Percentiles rank a stretch among this genome's conserved stretches.
Evolutionary conservation across 2,113 vertebrate species (phyloP).

Genomic region (Oncorhynchus masou): DNA sequence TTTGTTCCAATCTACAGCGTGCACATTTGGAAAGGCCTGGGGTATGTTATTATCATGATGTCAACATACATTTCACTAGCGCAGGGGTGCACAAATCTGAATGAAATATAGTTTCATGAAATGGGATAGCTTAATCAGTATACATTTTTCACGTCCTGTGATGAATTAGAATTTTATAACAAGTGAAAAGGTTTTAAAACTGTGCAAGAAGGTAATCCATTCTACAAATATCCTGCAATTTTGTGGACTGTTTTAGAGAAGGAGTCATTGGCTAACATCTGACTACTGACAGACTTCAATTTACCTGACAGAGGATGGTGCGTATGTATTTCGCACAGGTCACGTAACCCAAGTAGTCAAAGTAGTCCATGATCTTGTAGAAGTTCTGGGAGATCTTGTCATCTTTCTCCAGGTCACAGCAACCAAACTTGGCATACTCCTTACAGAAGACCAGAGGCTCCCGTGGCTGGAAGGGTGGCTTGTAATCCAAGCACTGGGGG

Average conservation of each 20-base stretch:
- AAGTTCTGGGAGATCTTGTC: slow-evolving; percentile 62
- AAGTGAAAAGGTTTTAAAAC: too few species aligned
- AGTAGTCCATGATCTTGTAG: slow-evolving; percentile 71
- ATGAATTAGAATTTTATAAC: too few species aligned
- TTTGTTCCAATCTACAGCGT: background rate
- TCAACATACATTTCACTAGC: background rate
- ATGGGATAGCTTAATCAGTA: background rate
- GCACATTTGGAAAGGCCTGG: background rate
- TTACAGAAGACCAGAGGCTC: slow-evolving; percentile 76
- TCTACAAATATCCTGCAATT: too few species aligned
- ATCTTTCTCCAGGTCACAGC: slow-evolving; percentile 73
- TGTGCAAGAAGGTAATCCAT: too few species aligned
- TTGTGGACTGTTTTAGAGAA: too few species aligned
- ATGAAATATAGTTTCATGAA: too few species aligned
- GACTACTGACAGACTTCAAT: background rate
- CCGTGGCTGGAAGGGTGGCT: slow-evolving; percentile 78
- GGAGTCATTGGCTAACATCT: background rate
- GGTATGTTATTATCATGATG: background rate
- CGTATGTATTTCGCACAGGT: slow-evolving; percentile 73
- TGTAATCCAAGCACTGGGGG: slow-evolving; percentile 81
- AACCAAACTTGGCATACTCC: slow-evolving; percentile 77
- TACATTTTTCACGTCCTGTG: background rate
- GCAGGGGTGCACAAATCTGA: background rate
- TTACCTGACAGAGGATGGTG: slow-evolving; percentile 80
- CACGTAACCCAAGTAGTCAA: slow-evolving; percentile 71